Conservation (phyloP, 2,113 vertebrate species). For the Rhinoderma darwinii region DNA sequence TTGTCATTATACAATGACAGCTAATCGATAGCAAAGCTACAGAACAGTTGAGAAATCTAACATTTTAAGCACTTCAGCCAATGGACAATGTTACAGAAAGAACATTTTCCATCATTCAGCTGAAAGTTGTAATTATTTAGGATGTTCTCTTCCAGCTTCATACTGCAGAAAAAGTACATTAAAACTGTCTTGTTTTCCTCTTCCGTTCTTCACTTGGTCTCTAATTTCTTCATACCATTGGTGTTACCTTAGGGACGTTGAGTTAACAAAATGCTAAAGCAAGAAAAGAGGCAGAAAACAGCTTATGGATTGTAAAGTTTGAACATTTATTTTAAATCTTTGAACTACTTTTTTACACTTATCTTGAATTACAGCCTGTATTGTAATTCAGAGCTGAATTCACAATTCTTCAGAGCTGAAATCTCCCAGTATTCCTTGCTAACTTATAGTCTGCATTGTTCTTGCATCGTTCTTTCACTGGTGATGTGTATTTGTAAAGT, state of each 20-base stretch:
- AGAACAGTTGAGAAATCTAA: conserved; percentile 29
- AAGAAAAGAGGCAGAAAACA: too few species aligned
- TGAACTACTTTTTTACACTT: too few species aligned
- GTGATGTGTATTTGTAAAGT: too few species aligned
- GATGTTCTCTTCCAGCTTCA: not conserved
- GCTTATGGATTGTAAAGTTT: too few species aligned
- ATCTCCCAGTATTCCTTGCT: too few species aligned
- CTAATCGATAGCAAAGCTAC: conserved; percentile 32
- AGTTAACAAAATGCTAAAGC: not conserved
- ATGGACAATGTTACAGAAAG: not conserved
- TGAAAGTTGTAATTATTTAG: conserved; percentile 25
- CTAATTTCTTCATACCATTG: not conserved
- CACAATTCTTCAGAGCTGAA: too few species aligned
- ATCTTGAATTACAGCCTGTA: too few species aligned
- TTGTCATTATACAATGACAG: conserved; percentile 40
- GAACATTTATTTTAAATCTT: too few species aligned
- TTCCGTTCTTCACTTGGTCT: not conserved
- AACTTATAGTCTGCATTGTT: too few species aligned
- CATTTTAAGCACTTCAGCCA: conserved; percentile 18
- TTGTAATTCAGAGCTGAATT: too few species aligned
- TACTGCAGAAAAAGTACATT: not conserved
- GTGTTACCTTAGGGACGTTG: not conserved
- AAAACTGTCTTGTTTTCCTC: not conserved
- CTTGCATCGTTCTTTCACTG: too few species aligned
- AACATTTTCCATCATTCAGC: conserved; percentile 22